Base-by-base conservation (phyloP, 1,140 invertebrate genomes). In the Aethina tumida region DNA sequence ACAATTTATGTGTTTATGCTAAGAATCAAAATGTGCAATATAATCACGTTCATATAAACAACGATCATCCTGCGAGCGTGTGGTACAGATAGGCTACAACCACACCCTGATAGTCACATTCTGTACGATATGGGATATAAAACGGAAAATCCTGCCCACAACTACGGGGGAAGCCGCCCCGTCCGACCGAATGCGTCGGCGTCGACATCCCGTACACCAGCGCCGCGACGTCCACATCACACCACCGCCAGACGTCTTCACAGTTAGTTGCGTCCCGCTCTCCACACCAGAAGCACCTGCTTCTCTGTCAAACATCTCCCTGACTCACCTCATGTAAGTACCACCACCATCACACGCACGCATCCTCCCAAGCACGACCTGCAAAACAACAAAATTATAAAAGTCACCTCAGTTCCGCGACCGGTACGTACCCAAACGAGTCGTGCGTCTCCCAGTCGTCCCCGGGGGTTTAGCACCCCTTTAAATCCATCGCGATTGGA, bases 131-230 rank as follows among this genome's bases (percentile, higher is more conserved):
- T 43, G 47, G 53, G 45, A 53, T 47, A 60, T 56, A 56, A 53
- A 58, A 46, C 25, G 43, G 36, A 43, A 57, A 58, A 60, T 62
- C 59, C 59, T 53, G 56, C 59, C 59, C 59, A 59, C 58, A 53
- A 49, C 28, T 47, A 45, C 37, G 42, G 35, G 43, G 50, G 47
- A 49, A 55, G 53, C 53, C 53, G 50, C 53, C 49, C 56, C 43
- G 41, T n/a, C n/a, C n/a, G n/a, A n/a, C 42, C 32, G 28, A 50
- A 36, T 58, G 56, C 56, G 55, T 57, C 54, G 55, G 53, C 56
- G 56, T 59, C 53, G 50, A 38, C 20, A 33, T 40, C 43, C 36
- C 43, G 29, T 42, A 47, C 32, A 13, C 35, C 35, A 47, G 44
- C 43, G 49, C 43, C 50, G 47, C 47, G 51, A 47, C 48, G 54